These are phyloP conservation scores for Drosophila histrio DNA, from an alignment of 2,888 invertebrate genomes.

Conservation along the genomic window DNA sequence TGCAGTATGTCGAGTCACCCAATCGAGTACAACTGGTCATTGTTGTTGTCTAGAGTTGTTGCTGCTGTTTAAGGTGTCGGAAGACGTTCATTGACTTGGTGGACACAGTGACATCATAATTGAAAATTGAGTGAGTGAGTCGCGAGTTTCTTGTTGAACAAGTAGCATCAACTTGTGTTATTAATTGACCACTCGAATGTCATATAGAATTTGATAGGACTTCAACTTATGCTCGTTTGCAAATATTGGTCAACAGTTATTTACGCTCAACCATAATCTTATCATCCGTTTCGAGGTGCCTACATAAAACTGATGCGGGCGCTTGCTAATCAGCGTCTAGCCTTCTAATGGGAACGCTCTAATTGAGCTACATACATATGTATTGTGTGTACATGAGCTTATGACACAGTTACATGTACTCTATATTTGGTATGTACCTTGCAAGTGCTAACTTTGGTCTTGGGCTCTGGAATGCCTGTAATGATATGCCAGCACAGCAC, in stretches of 20 bases:
- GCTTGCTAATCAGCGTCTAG: slow-evolving; percentile 43
- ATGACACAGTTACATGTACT: slow-evolving; percentile 23
- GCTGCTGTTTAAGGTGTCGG: slow-evolving; percentile 64
- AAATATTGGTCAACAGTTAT: slow-evolving; percentile 16
- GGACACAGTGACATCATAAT: slow-evolving; percentile 70
- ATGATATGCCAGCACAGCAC: slow-evolving; percentile 12
- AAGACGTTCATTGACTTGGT: slow-evolving; percentile 71
- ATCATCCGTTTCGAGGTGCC: slow-evolving; percentile 27
- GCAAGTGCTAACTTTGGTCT: slow-evolving; percentile 60
- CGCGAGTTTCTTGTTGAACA: slow-evolving; percentile 9
- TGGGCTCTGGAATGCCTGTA: slow-evolving; percentile 32
- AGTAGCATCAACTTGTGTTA: slow-evolving; percentile 13
- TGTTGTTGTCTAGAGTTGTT: slow-evolving; percentile 40
- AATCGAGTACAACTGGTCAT: slow-evolving; percentile 52
- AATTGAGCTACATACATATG: slow-evolving; percentile 55
- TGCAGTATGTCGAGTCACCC: slow-evolving; percentile 20
- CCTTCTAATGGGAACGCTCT: slow-evolving; percentile 50
- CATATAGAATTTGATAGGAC: slow-evolving; percentile 17
- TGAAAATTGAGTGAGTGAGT: slow-evolving; percentile 47
- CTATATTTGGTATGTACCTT: slow-evolving; percentile 32
- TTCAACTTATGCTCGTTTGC: slow-evolving; percentile 12
- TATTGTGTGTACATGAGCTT: slow-evolving; percentile 22
- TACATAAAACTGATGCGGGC: slow-evolving; percentile 23
- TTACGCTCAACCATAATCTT: slow-evolving; percentile 40
- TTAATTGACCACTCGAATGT: slow-evolving; percentile 38